phyloP scores from a whole-genome alignment of 2,888 invertebrate species.

The Agrypnus murinus region DNA sequence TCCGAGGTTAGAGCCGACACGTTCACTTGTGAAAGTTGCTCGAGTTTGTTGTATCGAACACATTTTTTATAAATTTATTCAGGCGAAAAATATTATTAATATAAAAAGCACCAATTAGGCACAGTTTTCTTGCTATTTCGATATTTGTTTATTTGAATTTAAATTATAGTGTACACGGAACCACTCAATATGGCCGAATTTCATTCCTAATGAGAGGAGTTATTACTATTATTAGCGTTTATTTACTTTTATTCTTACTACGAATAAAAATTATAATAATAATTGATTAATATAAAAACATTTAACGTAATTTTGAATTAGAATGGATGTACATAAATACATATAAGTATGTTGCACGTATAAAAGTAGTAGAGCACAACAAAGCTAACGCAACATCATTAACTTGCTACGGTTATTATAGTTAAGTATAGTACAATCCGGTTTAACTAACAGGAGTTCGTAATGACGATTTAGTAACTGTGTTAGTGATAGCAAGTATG shows the following conservation, averaged over 20 bases:
- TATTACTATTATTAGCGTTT: background rate
- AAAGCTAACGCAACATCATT: slow-evolving; percentile 21
- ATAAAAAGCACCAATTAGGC: slow-evolving; percentile 21
- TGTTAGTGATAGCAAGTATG: slow-evolving; percentile 32
- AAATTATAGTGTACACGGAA: too few species aligned
- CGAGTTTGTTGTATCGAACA: slow-evolving; percentile 37
- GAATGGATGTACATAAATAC: too few species aligned
- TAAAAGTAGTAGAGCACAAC: slow-evolving; percentile 30
- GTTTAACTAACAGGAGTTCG: slow-evolving; percentile 30
- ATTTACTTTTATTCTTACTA: background rate
- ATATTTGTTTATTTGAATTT: background rate
- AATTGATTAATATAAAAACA: background rate
- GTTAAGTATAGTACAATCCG: slow-evolving; percentile 32
- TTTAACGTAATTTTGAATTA: too few species aligned
- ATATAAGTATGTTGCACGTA: slow-evolving; percentile 17
- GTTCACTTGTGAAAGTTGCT: slow-evolving; percentile 52
- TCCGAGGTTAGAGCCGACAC: slow-evolving; percentile 43
- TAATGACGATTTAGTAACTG: slow-evolving; percentile 36
- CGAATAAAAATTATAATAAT: background rate
- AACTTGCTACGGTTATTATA: slow-evolving; percentile 29
- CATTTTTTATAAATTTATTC: slow-evolving; percentile 40
- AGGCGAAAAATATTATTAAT: slow-evolving; percentile 38
- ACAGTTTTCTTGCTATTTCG: background rate
- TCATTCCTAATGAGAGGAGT: background rate
- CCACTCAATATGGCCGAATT: background rate